Base-by-base conservation (phyloP, 1,140 invertebrate genomes). In the Semibalanus balanoides region DNA sequence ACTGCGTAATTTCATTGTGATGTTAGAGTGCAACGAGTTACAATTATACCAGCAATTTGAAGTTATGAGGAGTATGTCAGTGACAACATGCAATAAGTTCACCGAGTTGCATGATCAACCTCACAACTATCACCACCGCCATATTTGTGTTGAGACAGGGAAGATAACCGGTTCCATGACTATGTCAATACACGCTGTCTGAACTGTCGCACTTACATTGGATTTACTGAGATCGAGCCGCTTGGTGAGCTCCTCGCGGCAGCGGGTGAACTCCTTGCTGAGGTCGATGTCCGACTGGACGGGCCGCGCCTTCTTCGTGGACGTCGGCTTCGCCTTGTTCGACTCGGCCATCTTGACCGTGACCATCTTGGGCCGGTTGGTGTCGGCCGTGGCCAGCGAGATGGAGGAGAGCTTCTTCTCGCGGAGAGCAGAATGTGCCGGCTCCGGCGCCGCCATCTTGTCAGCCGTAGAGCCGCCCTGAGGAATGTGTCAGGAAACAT, bases 181-280 rank as follows among this genome's bases (percentile, higher is more conserved):
- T n/a, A n/a, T n/a, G n/a, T n/a, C n/a, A n/a, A n/a, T n/a, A n/a
- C n/a, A n/a, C n/a, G n/a, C n/a, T n/a, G n/a, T n/a, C n/a, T n/a
- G n/a, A n/a, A n/a, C n/a, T 25, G 51, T 64, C 51, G 51, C 11
- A 79, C 83, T 84, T 83, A 89, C 88, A 82, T 94, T 97, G n/a
- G 95, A 98, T 86, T 98, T 99, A 84, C 95, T 98, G 31, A 99
- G 88, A 87, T 99, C 97, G 72, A 99, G 85, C 74, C 95, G 88
- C 79, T 89, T 90, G 11, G 93, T 88, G 70, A 91, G 90, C 84
- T 97, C 95, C 78, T 99, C 97, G 79, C 91, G 90, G 83, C 96
- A 98, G 51, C 51, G 85, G 76, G 91, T 87, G 81, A 99, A 92
- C 82, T 98, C 96, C 83, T 98, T 98, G 22, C 91, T 89, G 40